Evolutionary conservation across 1,140 invertebrate species (phyloP), one percentile per base, ranked within the genome.

Genomic region (Pseudomyrmex pallidus): DNA sequence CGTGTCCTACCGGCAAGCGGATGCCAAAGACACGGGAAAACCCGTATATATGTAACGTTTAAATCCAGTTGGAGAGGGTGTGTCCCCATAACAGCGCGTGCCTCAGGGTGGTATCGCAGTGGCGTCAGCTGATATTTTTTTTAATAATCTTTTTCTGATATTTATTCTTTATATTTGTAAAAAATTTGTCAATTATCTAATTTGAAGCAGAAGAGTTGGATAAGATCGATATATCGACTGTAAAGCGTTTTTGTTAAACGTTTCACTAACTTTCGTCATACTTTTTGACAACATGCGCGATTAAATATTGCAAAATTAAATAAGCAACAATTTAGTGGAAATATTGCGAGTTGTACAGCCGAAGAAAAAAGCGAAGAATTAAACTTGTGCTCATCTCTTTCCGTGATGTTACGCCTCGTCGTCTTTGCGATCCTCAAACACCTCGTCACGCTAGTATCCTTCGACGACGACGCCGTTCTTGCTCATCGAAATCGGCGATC

Each of bases 1-100:
- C 88, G 86, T 90, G 90, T 90, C 85, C 73, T 74, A 83, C 84
- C 87, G 76, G 68, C 82, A 86, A 83, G 87, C 85, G 83, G 77
- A 83, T 88, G 84, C 76, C 73, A 82, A 61, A 62, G 74, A 80
- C 70, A 67, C 70, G 73, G 70, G 61, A 59, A 59, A 87, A 80
- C 59, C 70, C 86, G 78, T 85, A 86, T 84, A 84, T 88, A 86
- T 84, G 82, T 88, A 85, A 83, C 86, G 74, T 87, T 83, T 85
- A 87, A 89, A 89, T 85, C 73, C 57, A 52, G 68, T 57, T 59
- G n/a, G 20, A 83, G 86, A 89, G 90, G 86, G 84, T 85, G 80
- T 74, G 72, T 78, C 57, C 56, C 78, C 17, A 54, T 48, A 22
- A 68, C 62, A 85, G 82, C 90, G 85, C 88, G 88, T 91, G 90